Evolutionary conservation across 1,140 invertebrate species (phyloP).

Genomic region (Dendroctonus ponderosae): DNA sequence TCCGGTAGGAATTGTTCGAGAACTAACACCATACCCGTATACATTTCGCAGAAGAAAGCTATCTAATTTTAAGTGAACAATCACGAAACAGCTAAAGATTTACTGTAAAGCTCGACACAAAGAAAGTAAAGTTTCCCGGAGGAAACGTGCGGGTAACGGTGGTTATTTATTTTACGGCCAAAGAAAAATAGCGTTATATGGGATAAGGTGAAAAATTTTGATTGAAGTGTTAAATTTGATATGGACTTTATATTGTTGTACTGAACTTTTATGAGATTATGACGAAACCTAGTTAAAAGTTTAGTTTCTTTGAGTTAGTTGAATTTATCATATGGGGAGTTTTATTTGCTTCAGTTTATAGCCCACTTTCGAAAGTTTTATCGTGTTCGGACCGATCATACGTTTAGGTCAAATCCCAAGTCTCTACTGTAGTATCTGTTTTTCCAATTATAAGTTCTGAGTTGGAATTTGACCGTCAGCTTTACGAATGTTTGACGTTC

Average conservation of each 20-base stretch:
- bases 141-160: slow-evolving; percentile 22
- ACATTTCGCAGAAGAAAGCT: slow-evolving; percentile 11
- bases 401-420: no score
- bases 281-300: slow-evolving; percentile 24
- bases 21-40: slow-evolving; percentile 5
- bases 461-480: no score
- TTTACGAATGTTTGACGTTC: no score
- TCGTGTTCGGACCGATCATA: no score
- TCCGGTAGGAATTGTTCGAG: no score
- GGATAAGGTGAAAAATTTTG: slow-evolving; percentile 28
- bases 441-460: no score
- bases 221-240: slow-evolving; percentile 31
- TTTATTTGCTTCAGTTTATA: no score
- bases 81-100: slow-evolving; percentile 27
- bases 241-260: slow-evolving; percentile 22
- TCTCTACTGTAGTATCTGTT: no score
- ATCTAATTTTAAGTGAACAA: slow-evolving; percentile 28
- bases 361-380: no score
- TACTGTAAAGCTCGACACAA: slow-evolving; percentile 29
- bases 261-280: slow-evolving; percentile 15
- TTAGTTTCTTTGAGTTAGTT: slow-evolving; percentile 1
- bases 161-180: slow-evolving; percentile 28
- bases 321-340: neutral
- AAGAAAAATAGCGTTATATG: slow-evolving; percentile 28
- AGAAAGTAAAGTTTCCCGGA: slow-evolving; percentile 26